Evolutionary conservation across 2,888 invertebrate genomes (phyloP), one percentile per base, ranked within the genome.

Genomic region (Brachyptera risi): DNA sequence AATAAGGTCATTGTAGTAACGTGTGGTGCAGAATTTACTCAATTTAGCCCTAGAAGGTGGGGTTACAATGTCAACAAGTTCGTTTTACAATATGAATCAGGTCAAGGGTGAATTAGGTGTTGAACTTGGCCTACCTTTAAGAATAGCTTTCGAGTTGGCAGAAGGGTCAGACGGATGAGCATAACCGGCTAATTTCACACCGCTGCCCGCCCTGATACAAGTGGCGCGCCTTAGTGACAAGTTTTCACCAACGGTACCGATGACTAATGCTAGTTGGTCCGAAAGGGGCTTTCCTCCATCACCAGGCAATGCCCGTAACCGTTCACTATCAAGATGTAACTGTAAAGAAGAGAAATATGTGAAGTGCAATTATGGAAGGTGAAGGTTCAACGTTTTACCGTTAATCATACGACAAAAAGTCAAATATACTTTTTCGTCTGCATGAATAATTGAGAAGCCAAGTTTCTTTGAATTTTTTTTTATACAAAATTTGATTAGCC

Each of bases 211-310:
- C 72, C 84, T 87, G 74, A 90, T 82, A 72, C 88, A 88, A 38
- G 90, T 79, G 0, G 92, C 96, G 63, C 96, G 81, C 58, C 87
- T 81, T 5, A 94, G 75, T 1, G 82, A 77, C 42, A 96, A 90
- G 76, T 97, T 97, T 77, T 97, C 97, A 1, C 96, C 96, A 3
- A 97, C 82, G 58, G 82, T 83, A 2, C 96, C 96, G 69, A 97
- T 93, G 59, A 88, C 82, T 61, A 95, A 74, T 0, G 94, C 96
- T 58, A 93, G 77, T 68, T 88, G 81, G 76, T 97, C 95, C 0
- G 84, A 84, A 13, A 96, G 74, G 1, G 83, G 81, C 72, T 88
- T 89, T 0, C 88, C 88, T 37, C 85, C 84, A 4, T 77, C 71
- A 0, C 80, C 74, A 42, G 78, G 75, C n/a, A 92, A 74, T 65